phyloP scores from a whole-genome alignment of 2,797 vertebrate species.

The Microctenopoma lineatum region DNA sequence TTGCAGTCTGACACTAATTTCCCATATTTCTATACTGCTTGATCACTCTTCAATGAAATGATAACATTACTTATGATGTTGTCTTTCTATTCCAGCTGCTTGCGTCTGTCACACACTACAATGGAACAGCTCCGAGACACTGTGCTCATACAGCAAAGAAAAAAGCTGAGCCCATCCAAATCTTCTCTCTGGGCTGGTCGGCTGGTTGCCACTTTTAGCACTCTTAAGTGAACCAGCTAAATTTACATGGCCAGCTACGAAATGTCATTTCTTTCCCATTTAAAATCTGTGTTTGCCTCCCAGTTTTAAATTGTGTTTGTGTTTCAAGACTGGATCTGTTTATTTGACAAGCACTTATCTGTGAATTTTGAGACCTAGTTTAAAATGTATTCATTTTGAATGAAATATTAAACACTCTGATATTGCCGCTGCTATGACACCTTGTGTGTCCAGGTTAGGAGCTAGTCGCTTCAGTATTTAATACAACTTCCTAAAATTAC shows the following conservation, averaged over 20 bases:
- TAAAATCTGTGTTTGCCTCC: constrained; percentile 22
- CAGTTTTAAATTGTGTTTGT: constrained; percentile 24
- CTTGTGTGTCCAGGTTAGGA: neutral
- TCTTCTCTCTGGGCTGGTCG: constrained; percentile 12
- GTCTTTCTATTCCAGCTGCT: constrained; percentile 18
- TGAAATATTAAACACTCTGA: constrained; percentile 4
- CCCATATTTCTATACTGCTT: constrained; percentile 2
- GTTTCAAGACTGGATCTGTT: constrained; percentile 4
- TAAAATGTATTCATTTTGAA: constrained; percentile 4
- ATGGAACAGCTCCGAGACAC: constrained; percentile 4
- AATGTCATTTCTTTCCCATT: constrained; percentile 45
- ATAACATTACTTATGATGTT: constrained; percentile 27
- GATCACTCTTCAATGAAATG: constrained; percentile 30
- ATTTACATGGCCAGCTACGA: constrained; percentile 45
- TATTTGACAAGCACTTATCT: constrained; percentile 23
- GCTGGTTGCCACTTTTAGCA: constrained; percentile 45
- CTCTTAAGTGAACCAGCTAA: constrained; percentile 49
- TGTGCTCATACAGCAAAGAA: constrained; percentile 11
- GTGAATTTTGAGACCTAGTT: constrained; percentile 7
- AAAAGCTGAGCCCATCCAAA: constrained; percentile 12
- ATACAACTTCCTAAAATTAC: constrained; percentile 1
- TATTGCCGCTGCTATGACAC: neutral
- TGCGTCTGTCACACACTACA: constrained; percentile 14
- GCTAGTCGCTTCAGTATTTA: constrained; percentile 3
- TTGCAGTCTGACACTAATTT: constrained; percentile 29